A percentile compares a stretch with the other conserved stretches of the same genome.
Conservation (phyloP, 2,888 invertebrate genomes). For the Cancer borealis region DNA sequence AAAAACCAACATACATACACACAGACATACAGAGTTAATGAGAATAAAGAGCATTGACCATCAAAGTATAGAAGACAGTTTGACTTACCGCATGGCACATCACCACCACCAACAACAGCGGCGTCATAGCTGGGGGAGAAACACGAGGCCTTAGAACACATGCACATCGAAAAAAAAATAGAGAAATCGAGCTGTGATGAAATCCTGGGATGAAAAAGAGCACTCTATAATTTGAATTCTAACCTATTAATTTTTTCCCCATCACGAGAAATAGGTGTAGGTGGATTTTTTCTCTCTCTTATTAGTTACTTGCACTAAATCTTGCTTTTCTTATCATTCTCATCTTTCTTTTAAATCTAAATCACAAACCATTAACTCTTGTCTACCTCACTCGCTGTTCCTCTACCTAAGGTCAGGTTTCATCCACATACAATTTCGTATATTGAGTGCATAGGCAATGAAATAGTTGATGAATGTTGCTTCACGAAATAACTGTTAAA, state of each 20-base stretch:
- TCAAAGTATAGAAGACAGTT: background rate
- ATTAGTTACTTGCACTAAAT: no score
- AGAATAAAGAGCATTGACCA: background rate
- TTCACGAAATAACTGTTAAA: no score
- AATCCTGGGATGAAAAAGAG: background rate
- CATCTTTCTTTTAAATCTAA: no score
- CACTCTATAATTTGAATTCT: background rate
- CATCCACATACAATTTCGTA: no score
- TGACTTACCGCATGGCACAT: slow-evolving; percentile 4
- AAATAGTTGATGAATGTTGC: no score
- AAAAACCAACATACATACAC: background rate
- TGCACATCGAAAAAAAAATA: background rate
- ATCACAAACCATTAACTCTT: no score
- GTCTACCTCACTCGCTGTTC: no score
- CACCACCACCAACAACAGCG: background rate
- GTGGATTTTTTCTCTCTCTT: no score
- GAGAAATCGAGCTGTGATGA: background rate
- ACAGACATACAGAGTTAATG: background rate
- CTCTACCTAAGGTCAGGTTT: no score
- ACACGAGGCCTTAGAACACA: background rate
- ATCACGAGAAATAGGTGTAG: no score
- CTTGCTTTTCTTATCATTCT: no score
- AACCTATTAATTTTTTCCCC: background rate
- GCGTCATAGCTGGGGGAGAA: background rate
- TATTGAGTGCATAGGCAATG: no score